phyloP scores from a whole-genome alignment of 1,140 invertebrate species.

The Cydia strobilella region DNA sequence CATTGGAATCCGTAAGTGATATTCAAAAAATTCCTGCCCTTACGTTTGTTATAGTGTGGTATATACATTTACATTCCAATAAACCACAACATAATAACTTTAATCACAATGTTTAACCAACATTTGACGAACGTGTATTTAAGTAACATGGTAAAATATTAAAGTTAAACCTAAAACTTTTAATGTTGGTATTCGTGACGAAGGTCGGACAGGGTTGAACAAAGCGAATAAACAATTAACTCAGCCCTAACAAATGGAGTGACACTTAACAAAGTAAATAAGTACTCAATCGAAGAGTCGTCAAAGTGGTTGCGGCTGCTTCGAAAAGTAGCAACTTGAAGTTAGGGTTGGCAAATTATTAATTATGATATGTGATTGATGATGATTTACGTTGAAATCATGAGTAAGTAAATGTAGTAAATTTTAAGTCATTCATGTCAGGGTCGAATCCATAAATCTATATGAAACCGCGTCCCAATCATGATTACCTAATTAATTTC shows the following conservation, averaged over 20 bases:
- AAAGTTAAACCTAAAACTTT: constrained; percentile 9
- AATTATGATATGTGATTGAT: background rate
- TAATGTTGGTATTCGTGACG: constrained; percentile 6
- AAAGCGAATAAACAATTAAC: constrained; percentile 20
- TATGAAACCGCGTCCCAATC: no score
- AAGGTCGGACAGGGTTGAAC: constrained; percentile 20
- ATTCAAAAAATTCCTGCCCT: no score
- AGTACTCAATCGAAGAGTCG: constrained; percentile 45
- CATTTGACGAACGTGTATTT: constrained; percentile 1
- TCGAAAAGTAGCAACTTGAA: background rate
- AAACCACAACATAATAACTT: no score
- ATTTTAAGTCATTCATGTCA: no score
- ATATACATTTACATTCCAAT: no score
- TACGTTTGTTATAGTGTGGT: no score
- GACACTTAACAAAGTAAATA: constrained; percentile 58
- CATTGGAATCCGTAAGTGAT: no score
- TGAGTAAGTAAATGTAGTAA: no score
- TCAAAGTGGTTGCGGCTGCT: constrained; percentile 15
- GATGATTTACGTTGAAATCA: no score
- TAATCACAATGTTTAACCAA: no score
- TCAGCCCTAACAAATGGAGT: constrained; percentile 47
- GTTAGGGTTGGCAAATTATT: constrained; percentile 20
- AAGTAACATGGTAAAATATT: constrained; percentile 40
- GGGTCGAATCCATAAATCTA: no score
- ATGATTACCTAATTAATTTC: no score